Evolutionary conservation across 2,888 invertebrate species (phyloP).

Genomic region (Drosophila meridionalis): DNA sequence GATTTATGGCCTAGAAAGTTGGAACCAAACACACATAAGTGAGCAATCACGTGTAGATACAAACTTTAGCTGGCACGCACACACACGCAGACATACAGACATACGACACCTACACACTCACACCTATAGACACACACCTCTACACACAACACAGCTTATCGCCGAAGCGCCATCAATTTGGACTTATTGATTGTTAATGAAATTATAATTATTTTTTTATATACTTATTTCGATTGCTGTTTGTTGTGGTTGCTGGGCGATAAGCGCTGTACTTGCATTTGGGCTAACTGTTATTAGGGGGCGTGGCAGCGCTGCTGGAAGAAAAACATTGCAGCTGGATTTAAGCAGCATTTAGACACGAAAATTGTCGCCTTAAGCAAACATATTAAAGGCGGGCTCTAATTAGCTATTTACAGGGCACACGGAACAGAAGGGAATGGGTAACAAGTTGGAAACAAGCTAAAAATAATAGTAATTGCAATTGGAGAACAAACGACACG

Average conservation of each 20-base stretch:
- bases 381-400: slow-evolving; percentile 24
- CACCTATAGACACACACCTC: background rate
- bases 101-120: too few relatives aligned
- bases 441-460: background rate
- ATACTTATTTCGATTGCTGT: background rate
- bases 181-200: slow-evolving; percentile 76
- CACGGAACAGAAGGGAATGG: background rate
- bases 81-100: background rate
- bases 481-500: background rate
- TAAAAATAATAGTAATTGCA: background rate
- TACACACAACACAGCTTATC: slow-evolving; percentile 28
- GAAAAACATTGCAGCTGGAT: slow-evolving; percentile 22
- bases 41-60: slow-evolving; percentile 66
- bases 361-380: slow-evolving; percentile 11
- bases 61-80: slow-evolving; percentile 24
- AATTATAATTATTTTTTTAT: slow-evolving; percentile 70
- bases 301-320: background rate
- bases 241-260: slow-evolving; percentile 35
- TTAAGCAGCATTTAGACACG: slow-evolving; percentile 7
- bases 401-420: slow-evolving; percentile 12
- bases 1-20: slow-evolving; percentile 40
- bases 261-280: background rate
- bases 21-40: slow-evolving; percentile 13
- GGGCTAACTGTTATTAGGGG: background rate
- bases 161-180: slow-evolving; percentile 59